Base-by-base conservation (phyloP, 2,797 vertebrate species). In the Nyctibius grandis region DNA sequence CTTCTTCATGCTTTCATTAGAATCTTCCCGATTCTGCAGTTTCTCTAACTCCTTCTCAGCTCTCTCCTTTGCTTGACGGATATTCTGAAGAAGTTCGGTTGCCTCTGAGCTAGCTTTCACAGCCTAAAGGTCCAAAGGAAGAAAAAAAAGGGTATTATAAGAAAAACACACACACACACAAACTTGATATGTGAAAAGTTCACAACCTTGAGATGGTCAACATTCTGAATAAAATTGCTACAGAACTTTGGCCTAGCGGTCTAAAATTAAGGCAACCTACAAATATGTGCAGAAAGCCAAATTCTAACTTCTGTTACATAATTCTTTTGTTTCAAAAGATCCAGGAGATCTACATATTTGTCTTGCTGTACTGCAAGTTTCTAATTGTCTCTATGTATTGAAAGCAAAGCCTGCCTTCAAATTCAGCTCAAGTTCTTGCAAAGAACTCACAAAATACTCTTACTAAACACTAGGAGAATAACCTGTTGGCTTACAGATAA, bases 21-120 rank as follows among this genome's bases (percentile, higher is more conserved):
- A 99, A 93, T 99, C 99, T 18, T 98, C 98, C 60, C 99, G 98
- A 90, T 98, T 99, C 95, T 98, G 98, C 82, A 99, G 98, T 72
- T 99, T 99, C 97, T 99, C 99, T 92, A 99, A 81, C 84, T 99
- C 99, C 31, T 99, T 98, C 94, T 99, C 99, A 2, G 98, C 98
- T 36, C 98, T 97, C 56, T 99, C 99, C 96, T 99, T 99, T 31
- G 99, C 98, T 97, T 99, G 97, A 74, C 98, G 99, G 91, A 99
- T 98, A 40, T 98, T 99, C 97, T 99, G 99, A 80, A 99, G 98
- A 57, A 99, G 98, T 94, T 99, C 99, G 2, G 99, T 98, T 36
- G 99, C 99, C 95, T 99, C 99, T 34, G 99, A 98, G 90, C 98
- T 99, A 60, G 98, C 99, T 97, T 99, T 99, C 53, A 99, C 97